phyloP scores from a whole-genome alignment of 2,888 invertebrate species.

The Axea sp. region DNA sequence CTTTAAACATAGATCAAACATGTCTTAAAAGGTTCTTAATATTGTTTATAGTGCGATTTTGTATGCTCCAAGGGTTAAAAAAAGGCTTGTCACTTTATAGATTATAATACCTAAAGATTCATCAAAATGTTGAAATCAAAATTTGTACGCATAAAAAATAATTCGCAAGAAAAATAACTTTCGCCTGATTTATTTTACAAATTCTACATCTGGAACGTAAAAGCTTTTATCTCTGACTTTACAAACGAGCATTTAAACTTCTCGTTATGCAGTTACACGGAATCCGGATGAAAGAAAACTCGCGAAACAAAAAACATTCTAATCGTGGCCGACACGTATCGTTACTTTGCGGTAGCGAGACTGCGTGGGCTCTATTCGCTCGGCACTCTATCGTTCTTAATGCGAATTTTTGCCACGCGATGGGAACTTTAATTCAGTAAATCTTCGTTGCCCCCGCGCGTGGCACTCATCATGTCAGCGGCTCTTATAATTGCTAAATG shows the following conservation, averaged over 20 bases:
- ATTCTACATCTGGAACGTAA: no score
- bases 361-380: conserved; percentile 50
- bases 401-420: conserved; percentile 42
- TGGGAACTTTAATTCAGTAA: conserved; percentile 58
- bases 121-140: no score
- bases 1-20: no score
- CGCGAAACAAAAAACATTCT: conserved; percentile 36
- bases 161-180: no score
- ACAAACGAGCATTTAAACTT: background rate
- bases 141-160: no score
- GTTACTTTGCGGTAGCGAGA: conserved; percentile 56
- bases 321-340: conserved; percentile 56
- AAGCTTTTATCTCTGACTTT: background rate
- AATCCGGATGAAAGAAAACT: background rate
- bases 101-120: no score
- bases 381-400: conserved; percentile 39
- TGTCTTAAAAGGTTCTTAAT: no score
- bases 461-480: conserved; percentile 50
- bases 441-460: conserved; percentile 56
- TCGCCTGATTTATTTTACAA: no score
- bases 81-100: no score
- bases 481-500: conserved; percentile 63
- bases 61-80: no score
- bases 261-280: conserved; percentile 11
- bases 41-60: no score